Evolutionary conservation across 2,888 invertebrate genomes (phyloP).

Genomic region (Linnaemya vulpina): DNA sequence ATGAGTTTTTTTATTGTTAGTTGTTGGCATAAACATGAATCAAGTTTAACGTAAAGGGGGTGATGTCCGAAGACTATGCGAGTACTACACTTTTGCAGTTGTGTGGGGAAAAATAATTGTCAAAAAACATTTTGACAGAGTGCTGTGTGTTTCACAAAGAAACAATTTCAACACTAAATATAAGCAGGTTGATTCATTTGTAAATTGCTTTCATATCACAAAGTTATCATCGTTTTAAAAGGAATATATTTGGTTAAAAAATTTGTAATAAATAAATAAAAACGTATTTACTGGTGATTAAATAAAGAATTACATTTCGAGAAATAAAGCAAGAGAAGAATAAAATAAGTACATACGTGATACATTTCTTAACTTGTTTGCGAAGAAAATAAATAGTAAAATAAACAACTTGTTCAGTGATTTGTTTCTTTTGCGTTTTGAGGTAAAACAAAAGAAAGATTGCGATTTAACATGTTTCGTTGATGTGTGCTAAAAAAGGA

Average conservation of each 20-base stretch:
- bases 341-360: constrained; percentile 21
- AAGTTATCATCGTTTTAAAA: constrained; percentile 61
- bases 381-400: background rate
- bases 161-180: constrained; percentile 54
- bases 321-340: constrained; percentile 11
- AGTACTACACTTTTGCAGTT: constrained; percentile 54
- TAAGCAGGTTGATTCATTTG: constrained; percentile 64
- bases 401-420: constrained; percentile 35
- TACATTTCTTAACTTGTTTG: constrained; percentile 15
- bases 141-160: constrained; percentile 62
- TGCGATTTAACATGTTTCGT: constrained; percentile 33
- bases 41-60: constrained; percentile 48
- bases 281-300: constrained; percentile 62
- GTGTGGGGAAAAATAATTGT: constrained; percentile 50
- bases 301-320: constrained; percentile 36
- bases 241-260: constrained; percentile 32
- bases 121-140: constrained; percentile 34
- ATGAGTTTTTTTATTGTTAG: constrained; percentile 33
- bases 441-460: constrained; percentile 25
- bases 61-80: constrained; percentile 33
- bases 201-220: constrained; percentile 68
- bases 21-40: constrained; percentile 34
- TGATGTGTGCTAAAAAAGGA: constrained; percentile 51
- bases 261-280: constrained; percentile 40
- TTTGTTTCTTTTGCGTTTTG: constrained; percentile 38